Percentiles rank a stretch among this genome's conserved stretches.
phyloP scores from a whole-genome alignment of 2,888 invertebrate species.

The Drosophila paucipuncta region DNA sequence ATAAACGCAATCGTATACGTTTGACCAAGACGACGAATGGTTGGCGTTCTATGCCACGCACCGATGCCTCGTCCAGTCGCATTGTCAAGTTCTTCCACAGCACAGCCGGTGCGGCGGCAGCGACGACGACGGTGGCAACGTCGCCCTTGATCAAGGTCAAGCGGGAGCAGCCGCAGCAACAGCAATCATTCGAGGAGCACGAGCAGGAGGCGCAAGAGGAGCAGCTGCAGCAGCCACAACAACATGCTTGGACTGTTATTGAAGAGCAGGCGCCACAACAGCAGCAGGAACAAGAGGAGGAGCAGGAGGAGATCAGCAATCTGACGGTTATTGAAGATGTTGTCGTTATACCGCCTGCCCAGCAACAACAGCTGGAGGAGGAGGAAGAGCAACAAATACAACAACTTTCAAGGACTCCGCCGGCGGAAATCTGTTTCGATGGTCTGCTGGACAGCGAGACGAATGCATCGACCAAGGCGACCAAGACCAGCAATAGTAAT shows the following conservation, averaged over 20 bases:
- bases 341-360: slow-evolving; percentile 56
- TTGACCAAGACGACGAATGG: slow-evolving; percentile 92
- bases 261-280: slow-evolving; percentile 28
- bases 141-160: slow-evolving; percentile 85
- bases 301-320: slow-evolving; percentile 27
- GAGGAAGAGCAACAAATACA: slow-evolving; percentile 7
- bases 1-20: slow-evolving; percentile 93
- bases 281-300: slow-evolving; percentile 19
- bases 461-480: slow-evolving; percentile 67
- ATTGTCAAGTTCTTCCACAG: slow-evolving; percentile 84
- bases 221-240: slow-evolving; percentile 5
- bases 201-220: slow-evolving; percentile 13
- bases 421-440: slow-evolving; percentile 57
- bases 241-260: slow-evolving; percentile 23
- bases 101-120: slow-evolving; percentile 12
- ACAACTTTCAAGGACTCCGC: not conserved
- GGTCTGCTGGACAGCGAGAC: slow-evolving; percentile 69
- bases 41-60: slow-evolving; percentile 93
- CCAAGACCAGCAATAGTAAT: slow-evolving; percentile 58
- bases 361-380: slow-evolving; percentile 21
- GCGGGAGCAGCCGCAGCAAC: slow-evolving; percentile 71
- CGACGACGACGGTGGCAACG: slow-evolving; percentile 42
- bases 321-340: slow-evolving; percentile 59
- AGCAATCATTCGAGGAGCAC: slow-evolving; percentile 38
- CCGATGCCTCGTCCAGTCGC: slow-evolving; percentile 86